Percentiles rank a stretch among this genome's conserved stretches.
phyloP scores from a whole-genome alignment of 2,888 invertebrate genomes.

The Microctonus brassicae region DNA sequence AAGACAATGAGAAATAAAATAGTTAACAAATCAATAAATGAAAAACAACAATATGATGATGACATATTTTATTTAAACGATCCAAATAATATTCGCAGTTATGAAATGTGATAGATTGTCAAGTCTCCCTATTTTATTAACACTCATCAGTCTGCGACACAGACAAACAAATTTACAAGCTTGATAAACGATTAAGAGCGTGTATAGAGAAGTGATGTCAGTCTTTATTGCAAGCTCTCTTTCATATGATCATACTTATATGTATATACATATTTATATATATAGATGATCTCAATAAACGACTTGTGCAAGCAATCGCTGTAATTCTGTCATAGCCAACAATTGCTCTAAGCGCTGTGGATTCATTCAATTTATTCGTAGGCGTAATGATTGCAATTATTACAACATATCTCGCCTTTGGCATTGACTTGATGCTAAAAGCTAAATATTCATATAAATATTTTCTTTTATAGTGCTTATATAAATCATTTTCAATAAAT shows the following conservation, averaged over 20 bases:
- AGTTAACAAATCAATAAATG: neutral
- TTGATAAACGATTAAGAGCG: neutral
- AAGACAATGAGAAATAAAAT: neutral
- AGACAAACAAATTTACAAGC: conserved; percentile 55
- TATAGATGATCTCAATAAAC: conserved; percentile 18
- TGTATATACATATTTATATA: conserved; percentile 13
- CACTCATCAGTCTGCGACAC: conserved; percentile 57
- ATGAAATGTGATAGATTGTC: conserved; percentile 42
- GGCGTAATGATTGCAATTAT: conserved; percentile 65
- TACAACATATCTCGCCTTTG: conserved; percentile 51
- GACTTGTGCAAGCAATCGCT: conserved; percentile 38
- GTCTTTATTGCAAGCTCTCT: conserved; percentile 3
- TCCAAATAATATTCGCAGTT: conserved; percentile 42
- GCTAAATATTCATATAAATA: neutral
- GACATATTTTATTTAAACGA: conserved; percentile 35
- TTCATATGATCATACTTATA: conserved; percentile 22
- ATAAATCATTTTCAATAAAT: neutral
- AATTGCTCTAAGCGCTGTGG: conserved; percentile 13
- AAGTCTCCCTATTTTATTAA: conserved; percentile 52
- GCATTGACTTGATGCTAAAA: conserved; percentile 64
- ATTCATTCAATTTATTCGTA: conserved; percentile 55
- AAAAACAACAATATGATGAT: neutral
- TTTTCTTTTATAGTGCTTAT: neutral
- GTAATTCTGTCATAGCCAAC: conserved; percentile 11
- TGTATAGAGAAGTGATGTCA: conserved; percentile 14